Percentiles rank a stretch among this genome's conserved stretches.
phyloP scores from a whole-genome alignment of 2,113 vertebrate genomes.

The Natator depressus region DNA sequence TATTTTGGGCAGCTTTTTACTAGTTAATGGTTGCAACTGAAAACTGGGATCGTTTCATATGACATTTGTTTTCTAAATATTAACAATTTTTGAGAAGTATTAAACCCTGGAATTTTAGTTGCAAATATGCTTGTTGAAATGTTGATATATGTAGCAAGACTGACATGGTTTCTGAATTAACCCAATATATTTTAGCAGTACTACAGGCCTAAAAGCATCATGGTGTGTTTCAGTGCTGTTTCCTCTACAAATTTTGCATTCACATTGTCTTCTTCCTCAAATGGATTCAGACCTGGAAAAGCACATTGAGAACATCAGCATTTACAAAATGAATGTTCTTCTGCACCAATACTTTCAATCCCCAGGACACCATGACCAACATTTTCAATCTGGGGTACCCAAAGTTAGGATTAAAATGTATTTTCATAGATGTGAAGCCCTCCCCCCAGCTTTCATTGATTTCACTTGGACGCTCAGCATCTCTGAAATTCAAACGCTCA shows the following conservation, averaged over 20 bases:
- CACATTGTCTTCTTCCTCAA: constrained; percentile 86
- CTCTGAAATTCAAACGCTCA: background rate
- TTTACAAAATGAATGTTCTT: background rate
- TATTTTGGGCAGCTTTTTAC: background rate
- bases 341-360: background rate
- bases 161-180: background rate
- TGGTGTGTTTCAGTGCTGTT: constrained; percentile 90
- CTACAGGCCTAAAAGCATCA: constrained; percentile 79
- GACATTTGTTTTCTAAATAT: background rate
- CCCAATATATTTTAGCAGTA: background rate
- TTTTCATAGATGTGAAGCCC: background rate
- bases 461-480: background rate
- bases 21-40: background rate
- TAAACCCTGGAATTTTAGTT: background rate
- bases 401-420: background rate
- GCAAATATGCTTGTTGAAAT: background rate
- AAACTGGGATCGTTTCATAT: background rate
- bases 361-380: background rate
- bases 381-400: background rate
- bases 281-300: constrained; percentile 78
- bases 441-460: background rate
- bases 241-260: constrained; percentile 91
- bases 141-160: background rate
- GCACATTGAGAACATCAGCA: background rate
- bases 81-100: background rate